Conservation (phyloP, 2,797 vertebrate genomes). For the Gymnothorax reevesii region DNA sequence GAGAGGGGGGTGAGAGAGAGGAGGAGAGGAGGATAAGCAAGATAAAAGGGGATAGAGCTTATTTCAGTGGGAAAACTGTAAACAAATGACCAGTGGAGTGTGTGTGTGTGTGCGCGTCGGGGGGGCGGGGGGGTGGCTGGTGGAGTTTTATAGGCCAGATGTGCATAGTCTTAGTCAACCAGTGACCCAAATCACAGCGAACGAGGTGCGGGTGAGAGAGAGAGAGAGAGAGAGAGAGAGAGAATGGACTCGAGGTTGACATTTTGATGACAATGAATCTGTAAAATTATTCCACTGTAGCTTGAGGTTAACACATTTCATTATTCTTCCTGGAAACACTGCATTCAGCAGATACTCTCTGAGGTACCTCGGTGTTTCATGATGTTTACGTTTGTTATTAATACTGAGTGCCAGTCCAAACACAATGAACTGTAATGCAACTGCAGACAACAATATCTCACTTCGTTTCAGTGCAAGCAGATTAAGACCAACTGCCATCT, state of each 20-base stretch:
- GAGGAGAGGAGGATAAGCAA: no score
- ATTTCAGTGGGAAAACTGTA: background rate
- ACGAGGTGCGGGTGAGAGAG: conserved; percentile 48
- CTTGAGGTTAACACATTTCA: background rate
- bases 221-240: conserved; percentile 45
- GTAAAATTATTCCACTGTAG: background rate
- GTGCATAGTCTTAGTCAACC: conserved; percentile 71
- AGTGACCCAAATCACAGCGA: conserved; percentile 77
- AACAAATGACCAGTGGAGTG: background rate
- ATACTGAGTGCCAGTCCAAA: background rate
- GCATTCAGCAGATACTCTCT: background rate
- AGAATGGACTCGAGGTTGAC: conserved; percentile 20
- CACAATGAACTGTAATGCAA: background rate
- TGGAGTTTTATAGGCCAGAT: conserved; percentile 71
- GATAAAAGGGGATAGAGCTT: background rate
- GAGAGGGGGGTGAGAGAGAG: no score
- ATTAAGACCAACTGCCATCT: background rate
- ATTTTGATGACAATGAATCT: background rate
- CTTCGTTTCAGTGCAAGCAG: background rate
- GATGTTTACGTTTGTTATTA: background rate
- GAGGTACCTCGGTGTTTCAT: background rate
- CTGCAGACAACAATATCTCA: background rate
- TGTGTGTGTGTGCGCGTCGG: background rate
- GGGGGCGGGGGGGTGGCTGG: background rate
- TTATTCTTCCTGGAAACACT: background rate